phyloP scores from a whole-genome alignment of 2,113 vertebrate species.

The Pelmatolapia mariae region DNA sequence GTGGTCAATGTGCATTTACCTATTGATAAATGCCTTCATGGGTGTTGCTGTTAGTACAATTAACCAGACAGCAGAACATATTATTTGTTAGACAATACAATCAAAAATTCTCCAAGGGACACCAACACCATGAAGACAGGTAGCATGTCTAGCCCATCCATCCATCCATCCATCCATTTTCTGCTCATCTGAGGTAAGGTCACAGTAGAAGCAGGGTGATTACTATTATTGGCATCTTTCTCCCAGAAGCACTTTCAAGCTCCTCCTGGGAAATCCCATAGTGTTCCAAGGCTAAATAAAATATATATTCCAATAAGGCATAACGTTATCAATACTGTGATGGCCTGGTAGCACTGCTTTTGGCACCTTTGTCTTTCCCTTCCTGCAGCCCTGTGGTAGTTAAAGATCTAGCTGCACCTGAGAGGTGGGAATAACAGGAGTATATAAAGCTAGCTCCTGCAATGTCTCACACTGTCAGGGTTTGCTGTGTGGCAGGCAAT shows the following conservation, averaged over 20 bases:
- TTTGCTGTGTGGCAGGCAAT: background rate
- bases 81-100: background rate
- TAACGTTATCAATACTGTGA: background rate
- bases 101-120: background rate
- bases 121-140: background rate
- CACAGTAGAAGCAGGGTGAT: background rate
- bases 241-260: background rate
- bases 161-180: background rate
- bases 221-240: too few relatives aligned
- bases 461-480: accelerated
- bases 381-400: background rate
- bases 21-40: background rate
- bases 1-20: background rate
- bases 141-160: background rate
- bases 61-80: background rate
- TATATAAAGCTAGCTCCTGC: background rate
- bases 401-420: background rate
- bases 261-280: background rate
- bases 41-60: background rate
- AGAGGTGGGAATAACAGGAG: background rate
- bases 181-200: background rate
- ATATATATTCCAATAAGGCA: background rate
- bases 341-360: background rate
- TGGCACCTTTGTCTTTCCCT: background rate
- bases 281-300: background rate